Base-by-base conservation (phyloP, 64 coral and sea anemone species). In the Acropora tenuis region DNA sequence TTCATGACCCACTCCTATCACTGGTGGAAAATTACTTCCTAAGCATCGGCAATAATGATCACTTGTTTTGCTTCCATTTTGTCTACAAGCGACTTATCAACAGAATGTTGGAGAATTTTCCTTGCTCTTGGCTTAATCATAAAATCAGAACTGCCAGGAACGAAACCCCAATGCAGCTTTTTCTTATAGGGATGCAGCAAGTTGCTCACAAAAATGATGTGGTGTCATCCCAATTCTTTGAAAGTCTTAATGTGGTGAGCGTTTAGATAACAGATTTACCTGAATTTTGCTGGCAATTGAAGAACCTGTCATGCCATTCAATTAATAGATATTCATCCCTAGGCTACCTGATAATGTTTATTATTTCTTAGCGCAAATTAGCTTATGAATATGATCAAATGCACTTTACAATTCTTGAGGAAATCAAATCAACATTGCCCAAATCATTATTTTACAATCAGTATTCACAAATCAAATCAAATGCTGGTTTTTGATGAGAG, bases 121-220 rank as follows among this genome's bases (percentile, higher is more conserved):
- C 57, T 44, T 49, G 50, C 5, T 69, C 91, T 47, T 30, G 91
- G 91, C 66, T 76, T 41, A 93, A 93, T 18, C 91, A 73, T n/a
- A 93, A 93, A 73, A 80, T 93, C 2, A 47, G 91, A 13, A 93
- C 85, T 0, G 84, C 91, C 58, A 61, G 83, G 19, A 79, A 93
- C 48, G 88, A 80, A 42, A 88, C 52, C 50, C 91, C 75, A 12
- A 8, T 93, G 43, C 91, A 87, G 46, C 91, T 93, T 17, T 93
- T 93, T 63, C 87, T 93, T 11, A 80, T 93, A 77, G 91, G 76
- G 2, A 80, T 93, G 91, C 91, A 93, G 73, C 52, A 93, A 30
- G 30, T 30, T 30, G 30, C 58, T 47, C 1, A 19, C 6, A 84
- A 93, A 69, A 3, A 67, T n/a, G 76, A 82, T 19, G 78, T 42